These are phyloP conservation scores for Potorous gilbertii DNA, from an alignment of 2,797 vertebrate species.

Conservation along the genomic window DNA sequence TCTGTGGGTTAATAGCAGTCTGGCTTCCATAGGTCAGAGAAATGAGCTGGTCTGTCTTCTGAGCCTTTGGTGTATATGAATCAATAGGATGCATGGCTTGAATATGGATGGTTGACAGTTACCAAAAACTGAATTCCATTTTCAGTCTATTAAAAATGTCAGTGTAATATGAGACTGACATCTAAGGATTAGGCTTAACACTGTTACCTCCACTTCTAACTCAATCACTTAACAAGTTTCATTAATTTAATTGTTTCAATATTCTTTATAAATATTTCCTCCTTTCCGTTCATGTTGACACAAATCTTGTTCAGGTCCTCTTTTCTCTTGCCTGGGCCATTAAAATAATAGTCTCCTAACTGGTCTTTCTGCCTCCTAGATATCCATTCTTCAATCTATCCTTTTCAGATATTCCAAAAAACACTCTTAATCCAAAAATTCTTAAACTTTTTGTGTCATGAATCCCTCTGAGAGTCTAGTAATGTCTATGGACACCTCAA, in stretches of 20 bases:
- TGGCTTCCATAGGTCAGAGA: slow-evolving; percentile 22
- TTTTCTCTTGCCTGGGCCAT: background rate
- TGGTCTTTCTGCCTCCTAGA: background rate
- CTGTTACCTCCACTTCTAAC: background rate
- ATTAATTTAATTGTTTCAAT: background rate
- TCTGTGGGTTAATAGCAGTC: background rate
- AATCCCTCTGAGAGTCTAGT: background rate
- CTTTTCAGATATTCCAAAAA: background rate
- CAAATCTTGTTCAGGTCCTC: background rate
- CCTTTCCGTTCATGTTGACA: background rate
- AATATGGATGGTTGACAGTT: background rate
- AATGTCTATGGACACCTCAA: slow-evolving; percentile 5
- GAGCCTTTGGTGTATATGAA: background rate
- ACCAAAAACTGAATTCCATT: slow-evolving; percentile 37
- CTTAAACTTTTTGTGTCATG: background rate
- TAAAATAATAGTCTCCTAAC: background rate
- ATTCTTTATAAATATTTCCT: background rate
- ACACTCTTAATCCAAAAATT: background rate
- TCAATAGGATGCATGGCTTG: slow-evolving; percentile 16
- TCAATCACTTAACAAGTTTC: no score
- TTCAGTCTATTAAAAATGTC: background rate
- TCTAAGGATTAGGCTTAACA: background rate
- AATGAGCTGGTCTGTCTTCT: slow-evolving; percentile 8
- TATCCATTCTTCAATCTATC: background rate
- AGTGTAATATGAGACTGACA: background rate